Conservation (phyloP, 2,113 vertebrate species). For the Aegotheles bennettii region DNA sequence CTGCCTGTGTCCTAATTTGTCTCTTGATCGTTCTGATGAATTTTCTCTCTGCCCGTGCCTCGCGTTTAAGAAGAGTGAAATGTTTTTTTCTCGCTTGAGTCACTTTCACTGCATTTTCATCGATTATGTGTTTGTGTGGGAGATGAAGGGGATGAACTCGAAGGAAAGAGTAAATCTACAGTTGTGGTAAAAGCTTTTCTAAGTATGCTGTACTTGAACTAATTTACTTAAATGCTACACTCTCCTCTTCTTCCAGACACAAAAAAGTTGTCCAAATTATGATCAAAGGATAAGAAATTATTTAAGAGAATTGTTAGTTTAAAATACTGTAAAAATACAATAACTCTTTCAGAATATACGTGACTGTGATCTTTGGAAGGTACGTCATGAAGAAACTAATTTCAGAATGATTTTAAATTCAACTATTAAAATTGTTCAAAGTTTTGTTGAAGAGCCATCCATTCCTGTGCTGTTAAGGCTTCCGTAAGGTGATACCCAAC, state of each 20-base stretch:
- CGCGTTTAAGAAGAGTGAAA: background rate
- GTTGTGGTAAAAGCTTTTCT: background rate
- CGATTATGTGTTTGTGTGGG: rapidly evolving
- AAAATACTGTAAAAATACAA: background rate
- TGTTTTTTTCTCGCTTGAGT: background rate
- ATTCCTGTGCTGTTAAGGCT: rapidly evolving
- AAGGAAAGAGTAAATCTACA: background rate
- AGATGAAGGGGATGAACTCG: background rate
- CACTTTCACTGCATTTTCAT: background rate
- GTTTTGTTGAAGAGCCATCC: background rate
- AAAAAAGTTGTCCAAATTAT: background rate
- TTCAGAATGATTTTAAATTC: background rate
- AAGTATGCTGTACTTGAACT: background rate
- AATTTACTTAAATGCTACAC: background rate
- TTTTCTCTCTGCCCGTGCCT: background rate
- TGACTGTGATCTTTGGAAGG: background rate
- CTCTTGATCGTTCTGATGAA: background rate
- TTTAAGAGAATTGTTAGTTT: background rate
- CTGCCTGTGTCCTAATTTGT: background rate
- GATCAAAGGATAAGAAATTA: background rate
- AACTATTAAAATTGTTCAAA: background rate
- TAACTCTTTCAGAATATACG: background rate
- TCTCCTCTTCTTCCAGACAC: background rate
- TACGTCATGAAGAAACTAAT: background rate
- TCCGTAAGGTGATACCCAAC: background rate